Conservation (phyloP, 2,113 vertebrate species). For the Merops nubicus region DNA sequence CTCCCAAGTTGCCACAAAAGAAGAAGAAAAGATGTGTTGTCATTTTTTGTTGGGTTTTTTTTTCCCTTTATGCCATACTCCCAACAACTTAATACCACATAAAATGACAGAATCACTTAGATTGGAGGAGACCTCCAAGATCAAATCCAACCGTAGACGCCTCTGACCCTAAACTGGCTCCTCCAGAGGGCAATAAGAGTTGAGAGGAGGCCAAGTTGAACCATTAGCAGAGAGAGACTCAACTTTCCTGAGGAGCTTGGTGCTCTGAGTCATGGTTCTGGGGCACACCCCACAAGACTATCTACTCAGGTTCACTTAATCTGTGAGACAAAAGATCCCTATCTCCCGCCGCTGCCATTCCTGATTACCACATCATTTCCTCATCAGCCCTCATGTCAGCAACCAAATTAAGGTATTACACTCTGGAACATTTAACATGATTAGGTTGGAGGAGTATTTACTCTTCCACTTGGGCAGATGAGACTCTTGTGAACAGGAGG, state of each 20-base stretch:
- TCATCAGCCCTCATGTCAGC: slow-evolving; percentile 54
- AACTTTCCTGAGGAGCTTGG: neutral
- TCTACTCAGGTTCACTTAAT: neutral
- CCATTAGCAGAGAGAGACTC: neutral
- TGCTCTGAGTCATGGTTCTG: slow-evolving; percentile 35
- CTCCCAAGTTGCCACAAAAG: neutral
- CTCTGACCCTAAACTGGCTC: neutral
- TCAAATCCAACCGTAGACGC: rapidly evolving
- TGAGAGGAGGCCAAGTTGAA: neutral
- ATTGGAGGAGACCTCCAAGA: neutral
- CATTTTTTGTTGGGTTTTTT: neutral
- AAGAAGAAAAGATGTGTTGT: neutral
- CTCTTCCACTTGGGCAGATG: slow-evolving; percentile 1
- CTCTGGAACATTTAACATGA: slow-evolving; percentile 21
- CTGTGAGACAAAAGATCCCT: slow-evolving; percentile 33
- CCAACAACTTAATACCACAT: neutral
- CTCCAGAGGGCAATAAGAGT: rapidly evolving
- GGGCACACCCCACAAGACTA: neutral
- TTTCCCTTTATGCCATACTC: neutral
- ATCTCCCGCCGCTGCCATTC: slow-evolving; percentile 14
- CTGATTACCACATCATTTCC: slow-evolving; percentile 18
- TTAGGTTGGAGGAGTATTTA: slow-evolving; percentile 21
- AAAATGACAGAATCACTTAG: neutral
- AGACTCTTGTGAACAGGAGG: neutral
- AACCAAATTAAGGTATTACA: slow-evolving; percentile 61